A percentile compares a stretch with the other conserved stretches of the same genome.
Conservation (phyloP, 2,797 vertebrate species). For the Etheostoma nigrum region DNA sequence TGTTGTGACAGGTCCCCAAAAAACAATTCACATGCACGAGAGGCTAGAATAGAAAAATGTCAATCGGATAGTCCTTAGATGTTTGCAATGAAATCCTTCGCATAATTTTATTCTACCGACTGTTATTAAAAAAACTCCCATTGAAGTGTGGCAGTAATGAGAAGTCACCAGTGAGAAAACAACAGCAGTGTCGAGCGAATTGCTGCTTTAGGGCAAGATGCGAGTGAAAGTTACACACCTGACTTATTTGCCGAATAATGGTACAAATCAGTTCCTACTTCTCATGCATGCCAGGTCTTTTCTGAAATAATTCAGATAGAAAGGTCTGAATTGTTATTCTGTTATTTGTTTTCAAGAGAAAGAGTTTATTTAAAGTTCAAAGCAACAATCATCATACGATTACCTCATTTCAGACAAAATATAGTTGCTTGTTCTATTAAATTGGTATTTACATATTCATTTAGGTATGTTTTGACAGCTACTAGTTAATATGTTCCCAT, state of each 20-base stretch:
- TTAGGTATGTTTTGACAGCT: conserved; percentile 6
- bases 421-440: background rate
- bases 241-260: conserved; percentile 14
- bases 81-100: conserved; percentile 18
- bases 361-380: background rate
- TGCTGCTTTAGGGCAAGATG: conserved; percentile 30
- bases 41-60: conserved; percentile 16
- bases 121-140: conserved; percentile 12
- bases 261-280: background rate
- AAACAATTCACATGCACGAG: conserved; percentile 4
- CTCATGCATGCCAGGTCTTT: background rate
- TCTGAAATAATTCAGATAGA: background rate
- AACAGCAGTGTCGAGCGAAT: conserved; percentile 15
- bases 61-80: background rate
- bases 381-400: conserved; percentile 1
- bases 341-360: background rate
- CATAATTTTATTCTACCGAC: conserved; percentile 14
- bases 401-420: background rate
- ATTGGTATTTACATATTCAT: background rate
- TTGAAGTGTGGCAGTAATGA: conserved; percentile 9
- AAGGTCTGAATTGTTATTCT: background rate
- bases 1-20: conserved; percentile 21
- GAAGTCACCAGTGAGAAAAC: conserved; percentile 20
- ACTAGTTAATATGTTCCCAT: conserved; percentile 7
- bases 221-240: conserved; percentile 19